Base-by-base conservation (phyloP, 2,888 invertebrate species). In the Malthinus seriepunctatus region DNA sequence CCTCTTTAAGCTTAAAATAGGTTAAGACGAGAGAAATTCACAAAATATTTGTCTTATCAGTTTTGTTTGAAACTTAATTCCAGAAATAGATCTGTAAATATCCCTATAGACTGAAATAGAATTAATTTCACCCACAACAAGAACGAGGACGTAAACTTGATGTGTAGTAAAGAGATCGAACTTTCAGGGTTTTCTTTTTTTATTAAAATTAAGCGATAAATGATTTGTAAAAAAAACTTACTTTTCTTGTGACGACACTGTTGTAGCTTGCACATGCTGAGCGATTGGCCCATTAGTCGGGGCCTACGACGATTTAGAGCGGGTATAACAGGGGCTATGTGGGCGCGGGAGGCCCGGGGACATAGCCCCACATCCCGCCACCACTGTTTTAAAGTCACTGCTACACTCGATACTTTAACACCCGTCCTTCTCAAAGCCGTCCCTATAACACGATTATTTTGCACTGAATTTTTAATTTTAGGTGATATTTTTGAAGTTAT, bases 211-310 rank as follows among this genome's bases (percentile, higher is more conserved):
- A 23, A 23, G n/a, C n/a, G n/a, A n/a, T n/a, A n/a, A n/a, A n/a
- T n/a, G n/a, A n/a, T n/a, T n/a, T n/a, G n/a, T n/a, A n/a, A n/a
- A n/a, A 23, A 23, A 23, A 47, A 84, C 85, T 78, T 86, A 84
- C 88, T 88, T 83, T 88, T 88, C 84, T 88, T 88, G 81, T 88
- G 87, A 56, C 68, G 87, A 81, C 88, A 85, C 84, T 87, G 87
- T 82, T 88, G 87, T 80, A 88, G 85, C 84, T 88, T 88, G 82
- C 89, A 89, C 88, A 89, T 89, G 80, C 88, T 88, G 85, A 88
- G 87, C 81, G 88, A 84, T 83, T 88, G 88, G 86, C 89, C 89
- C 89, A 89, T 89, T 81, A 84, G 84, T 72, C 76, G 69, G 61
- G 69, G 69, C 68, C 72, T 64, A 56, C 72, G 70, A 56, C 69